These are phyloP conservation scores for Palloptera scutellata DNA, from an alignment of 2,888 invertebrate species.

Conservation along the genomic window DNA sequence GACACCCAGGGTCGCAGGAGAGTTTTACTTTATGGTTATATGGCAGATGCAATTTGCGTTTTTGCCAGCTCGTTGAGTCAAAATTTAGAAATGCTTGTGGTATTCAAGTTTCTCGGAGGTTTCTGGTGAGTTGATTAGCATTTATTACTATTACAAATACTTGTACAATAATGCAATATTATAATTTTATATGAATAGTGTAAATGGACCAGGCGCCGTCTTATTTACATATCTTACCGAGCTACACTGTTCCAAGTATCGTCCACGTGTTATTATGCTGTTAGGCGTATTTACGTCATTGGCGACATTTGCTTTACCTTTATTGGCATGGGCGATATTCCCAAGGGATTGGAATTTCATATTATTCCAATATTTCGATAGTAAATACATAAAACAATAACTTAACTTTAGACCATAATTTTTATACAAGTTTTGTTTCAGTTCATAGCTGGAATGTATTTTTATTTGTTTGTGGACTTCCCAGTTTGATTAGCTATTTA, in stretches of 20 bases:
- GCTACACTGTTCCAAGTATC: conserved; percentile 73
- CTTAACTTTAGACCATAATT: neutral
- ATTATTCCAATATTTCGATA: conserved; percentile 61
- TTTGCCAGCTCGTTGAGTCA: conserved; percentile 72
- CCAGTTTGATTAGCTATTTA: conserved; percentile 72
- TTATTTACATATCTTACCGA: conserved; percentile 78
- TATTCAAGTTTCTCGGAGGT: conserved; percentile 78
- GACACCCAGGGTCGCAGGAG: conserved; percentile 76
- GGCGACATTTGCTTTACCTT: conserved; percentile 72
- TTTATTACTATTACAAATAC: neutral
- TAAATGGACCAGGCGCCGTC: conserved; percentile 78
- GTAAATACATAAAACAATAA: conserved; percentile 44
- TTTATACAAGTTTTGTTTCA: conserved; percentile 25
- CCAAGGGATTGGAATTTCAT: conserved; percentile 70
- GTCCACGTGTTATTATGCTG: conserved; percentile 72
- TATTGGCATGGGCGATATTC: conserved; percentile 78
- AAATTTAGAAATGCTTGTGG: conserved; percentile 71
- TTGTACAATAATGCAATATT: neutral
- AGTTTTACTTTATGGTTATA: conserved; percentile 73
- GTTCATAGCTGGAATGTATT: conserved; percentile 64
- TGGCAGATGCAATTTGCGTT: conserved; percentile 72
- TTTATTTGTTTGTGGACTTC: conserved; percentile 68
- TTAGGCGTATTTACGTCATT: conserved; percentile 73
- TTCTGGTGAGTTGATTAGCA: conserved; percentile 71
- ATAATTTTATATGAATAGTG: conserved; percentile 59